A percentile compares a stretch with the other conserved stretches of the same genome.
Conservation (phyloP, 2,113 vertebrate species). For the Eupsittula cactorum region DNA sequence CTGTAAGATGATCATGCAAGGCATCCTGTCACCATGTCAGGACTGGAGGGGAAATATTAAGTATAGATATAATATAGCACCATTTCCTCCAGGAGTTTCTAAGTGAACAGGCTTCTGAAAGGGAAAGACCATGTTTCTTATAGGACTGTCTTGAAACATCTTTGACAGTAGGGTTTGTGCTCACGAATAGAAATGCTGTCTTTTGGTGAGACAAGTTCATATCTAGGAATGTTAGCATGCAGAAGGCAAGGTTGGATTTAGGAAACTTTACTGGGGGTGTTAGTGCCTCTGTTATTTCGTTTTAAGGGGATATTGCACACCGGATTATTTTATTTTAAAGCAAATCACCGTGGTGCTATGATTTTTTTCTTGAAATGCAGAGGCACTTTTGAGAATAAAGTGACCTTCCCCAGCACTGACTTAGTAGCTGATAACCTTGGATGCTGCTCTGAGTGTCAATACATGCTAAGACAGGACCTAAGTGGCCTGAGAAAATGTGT, state of each 20-base stretch:
- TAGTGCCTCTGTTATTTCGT: constrained; percentile 78
- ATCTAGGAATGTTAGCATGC: constrained; percentile 52
- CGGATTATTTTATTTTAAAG: constrained; percentile 75
- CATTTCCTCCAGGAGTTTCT: constrained; percentile 67
- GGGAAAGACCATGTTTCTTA: constrained; percentile 52
- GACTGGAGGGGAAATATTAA: constrained; percentile 68
- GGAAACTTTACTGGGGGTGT: constrained; percentile 61
- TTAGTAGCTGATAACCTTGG: constrained; percentile 72
- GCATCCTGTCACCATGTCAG: constrained; percentile 56
- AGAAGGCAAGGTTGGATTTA: constrained; percentile 65
- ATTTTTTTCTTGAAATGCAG: constrained; percentile 76
- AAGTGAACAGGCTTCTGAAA: constrained; percentile 71
- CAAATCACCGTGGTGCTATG: constrained; percentile 85
- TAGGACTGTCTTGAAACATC: constrained; percentile 63
- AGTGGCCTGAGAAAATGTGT: constrained; percentile 49
- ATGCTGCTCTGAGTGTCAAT: constrained; percentile 67
- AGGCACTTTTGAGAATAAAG: constrained; percentile 81
- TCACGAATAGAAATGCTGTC: constrained; percentile 50
- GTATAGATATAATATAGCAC: constrained; percentile 50
- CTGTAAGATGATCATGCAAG: constrained; percentile 59
- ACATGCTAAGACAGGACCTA: constrained; percentile 39
- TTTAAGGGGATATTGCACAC: constrained; percentile 77
- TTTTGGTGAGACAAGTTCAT: constrained; percentile 20
- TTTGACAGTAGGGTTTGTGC: constrained; percentile 63
- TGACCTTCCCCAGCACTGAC: constrained; percentile 80